Conservation (phyloP, 2,113 vertebrate genomes). For the Sphaerodactylus townsendi region DNA sequence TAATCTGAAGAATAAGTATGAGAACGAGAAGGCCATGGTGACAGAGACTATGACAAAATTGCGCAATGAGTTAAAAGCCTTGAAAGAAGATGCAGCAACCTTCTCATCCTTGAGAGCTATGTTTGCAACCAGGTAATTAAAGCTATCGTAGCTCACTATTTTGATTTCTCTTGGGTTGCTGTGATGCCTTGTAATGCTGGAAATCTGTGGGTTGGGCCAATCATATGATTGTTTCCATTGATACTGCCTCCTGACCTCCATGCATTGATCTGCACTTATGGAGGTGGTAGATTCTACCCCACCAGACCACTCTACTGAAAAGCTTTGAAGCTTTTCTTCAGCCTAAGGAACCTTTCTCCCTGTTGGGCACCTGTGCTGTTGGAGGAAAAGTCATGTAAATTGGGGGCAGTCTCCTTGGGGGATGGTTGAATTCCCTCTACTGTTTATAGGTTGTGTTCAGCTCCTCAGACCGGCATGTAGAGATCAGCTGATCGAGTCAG, state of each 20-base stretch:
- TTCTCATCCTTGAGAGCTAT: slow-evolving; percentile 98
- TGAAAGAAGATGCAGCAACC: slow-evolving; percentile 98
- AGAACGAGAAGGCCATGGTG: slow-evolving; percentile 97
- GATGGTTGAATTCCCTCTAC: too few relatives aligned
- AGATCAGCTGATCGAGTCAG: background rate
- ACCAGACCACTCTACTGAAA: too few relatives aligned
- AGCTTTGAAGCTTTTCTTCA: too few relatives aligned
- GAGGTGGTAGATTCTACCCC: too few relatives aligned
- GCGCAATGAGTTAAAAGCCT: slow-evolving; percentile 94
- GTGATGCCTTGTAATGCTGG: background rate
- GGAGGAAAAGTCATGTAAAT: too few relatives aligned
- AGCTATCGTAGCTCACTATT: background rate
- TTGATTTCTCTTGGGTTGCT: background rate
- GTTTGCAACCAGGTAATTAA: slow-evolving; percentile 93
- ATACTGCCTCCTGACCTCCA: too few relatives aligned
- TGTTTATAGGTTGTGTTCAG: background rate
- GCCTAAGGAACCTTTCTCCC: too few relatives aligned
- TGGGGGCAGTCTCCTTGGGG: too few relatives aligned
- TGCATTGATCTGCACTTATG: too few relatives aligned
- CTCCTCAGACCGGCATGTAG: background rate
- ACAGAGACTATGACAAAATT: slow-evolving; percentile 98
- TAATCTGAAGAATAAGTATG: slow-evolving; percentile 98
- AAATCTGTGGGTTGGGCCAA: too few relatives aligned
- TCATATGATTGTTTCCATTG: too few relatives aligned
- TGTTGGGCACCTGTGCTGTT: too few relatives aligned